Percentiles rank a stretch among this genome's conserved stretches.
Conservation (phyloP, 2,797 vertebrate genomes). For the Emys orbicularis region DNA sequence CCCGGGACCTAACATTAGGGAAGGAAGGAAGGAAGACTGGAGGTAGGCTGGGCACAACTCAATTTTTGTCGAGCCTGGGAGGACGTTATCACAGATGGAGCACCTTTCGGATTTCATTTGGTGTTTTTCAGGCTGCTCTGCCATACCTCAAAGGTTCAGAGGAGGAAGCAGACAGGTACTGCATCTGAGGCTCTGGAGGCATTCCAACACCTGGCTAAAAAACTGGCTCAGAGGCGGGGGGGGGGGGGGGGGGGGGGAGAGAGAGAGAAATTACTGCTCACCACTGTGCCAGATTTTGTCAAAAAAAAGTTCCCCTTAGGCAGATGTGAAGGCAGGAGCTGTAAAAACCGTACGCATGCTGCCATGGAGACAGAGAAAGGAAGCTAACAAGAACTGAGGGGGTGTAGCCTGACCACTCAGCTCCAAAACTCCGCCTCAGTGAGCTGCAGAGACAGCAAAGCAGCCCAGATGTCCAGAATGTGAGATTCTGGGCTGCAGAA, state of each 20-base stretch:
- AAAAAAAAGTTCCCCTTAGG: not conserved
- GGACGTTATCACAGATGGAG: not conserved
- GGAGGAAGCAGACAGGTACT: not conserved
- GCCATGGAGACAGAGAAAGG: not conserved
- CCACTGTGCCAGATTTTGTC: not conserved
- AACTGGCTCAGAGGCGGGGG: rapidly evolving
- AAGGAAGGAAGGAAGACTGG: not conserved
- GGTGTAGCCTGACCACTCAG: not conserved
- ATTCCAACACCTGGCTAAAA: not conserved
- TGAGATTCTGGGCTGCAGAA: not conserved
- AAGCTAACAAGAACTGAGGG: not conserved
- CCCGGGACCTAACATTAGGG: not conserved
- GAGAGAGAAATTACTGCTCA: not conserved
- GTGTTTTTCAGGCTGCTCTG: not conserved
- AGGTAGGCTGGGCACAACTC: not conserved
- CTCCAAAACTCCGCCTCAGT: not conserved
- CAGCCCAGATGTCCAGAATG: not conserved
- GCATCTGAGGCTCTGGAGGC: not conserved
- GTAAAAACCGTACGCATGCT: not conserved
- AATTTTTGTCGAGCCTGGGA: not conserved
- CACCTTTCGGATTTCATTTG: not conserved
- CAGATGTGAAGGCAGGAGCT: not conserved
- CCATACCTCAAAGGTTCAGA: not conserved
- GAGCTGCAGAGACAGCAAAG: not conserved
- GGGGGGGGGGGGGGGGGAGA: too few relatives aligned